phyloP scores from a whole-genome alignment of 92 coral and sea anemone species.

The Epizoanthus fatuus region DNA sequence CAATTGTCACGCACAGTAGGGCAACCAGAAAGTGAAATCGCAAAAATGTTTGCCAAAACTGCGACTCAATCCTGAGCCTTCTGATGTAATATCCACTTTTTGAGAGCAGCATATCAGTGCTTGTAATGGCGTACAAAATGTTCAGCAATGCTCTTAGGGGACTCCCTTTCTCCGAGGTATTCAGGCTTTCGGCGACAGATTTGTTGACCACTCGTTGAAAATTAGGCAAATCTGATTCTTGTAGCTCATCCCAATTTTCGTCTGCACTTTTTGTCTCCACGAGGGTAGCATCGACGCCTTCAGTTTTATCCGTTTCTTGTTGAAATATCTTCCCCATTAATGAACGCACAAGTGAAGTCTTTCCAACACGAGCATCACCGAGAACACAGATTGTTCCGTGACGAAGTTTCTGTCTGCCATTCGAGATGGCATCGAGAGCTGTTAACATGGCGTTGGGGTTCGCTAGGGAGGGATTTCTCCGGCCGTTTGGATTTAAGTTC shows the following conservation, averaged over 20 bases:
- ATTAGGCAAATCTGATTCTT: not conserved
- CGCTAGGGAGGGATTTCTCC: conserved; percentile 5
- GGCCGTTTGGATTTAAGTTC: conserved; percentile 12
- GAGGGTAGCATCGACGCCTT: conserved; percentile 1
- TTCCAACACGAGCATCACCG: conserved; percentile 25
- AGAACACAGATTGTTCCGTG: conserved; percentile 9
- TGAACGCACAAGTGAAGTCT: conserved; percentile 28
- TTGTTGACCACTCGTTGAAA: conserved; percentile 26
- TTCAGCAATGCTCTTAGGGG: not conserved
- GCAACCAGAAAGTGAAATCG: conserved; percentile 3
- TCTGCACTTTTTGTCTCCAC: conserved; percentile 11
- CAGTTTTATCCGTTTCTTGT: not conserved
- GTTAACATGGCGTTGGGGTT: conserved; percentile 15
- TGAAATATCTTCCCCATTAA: conserved; percentile 10
- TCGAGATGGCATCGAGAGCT: not conserved
- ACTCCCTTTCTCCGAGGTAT: not conserved
- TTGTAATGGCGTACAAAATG: conserved; percentile 16
- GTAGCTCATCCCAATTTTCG: conserved; percentile 5
- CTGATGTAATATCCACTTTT: not conserved
- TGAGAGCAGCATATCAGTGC: not conserved
- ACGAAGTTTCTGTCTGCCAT: conserved; percentile 10
- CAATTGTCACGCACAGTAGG: not conserved
- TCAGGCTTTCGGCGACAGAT: conserved; percentile 12
- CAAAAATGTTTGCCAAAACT: not conserved
- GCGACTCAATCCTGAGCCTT: conserved; percentile 1